phyloP scores from a whole-genome alignment of 2,113 vertebrate genomes.

The Tursiops truncatus region DNA sequence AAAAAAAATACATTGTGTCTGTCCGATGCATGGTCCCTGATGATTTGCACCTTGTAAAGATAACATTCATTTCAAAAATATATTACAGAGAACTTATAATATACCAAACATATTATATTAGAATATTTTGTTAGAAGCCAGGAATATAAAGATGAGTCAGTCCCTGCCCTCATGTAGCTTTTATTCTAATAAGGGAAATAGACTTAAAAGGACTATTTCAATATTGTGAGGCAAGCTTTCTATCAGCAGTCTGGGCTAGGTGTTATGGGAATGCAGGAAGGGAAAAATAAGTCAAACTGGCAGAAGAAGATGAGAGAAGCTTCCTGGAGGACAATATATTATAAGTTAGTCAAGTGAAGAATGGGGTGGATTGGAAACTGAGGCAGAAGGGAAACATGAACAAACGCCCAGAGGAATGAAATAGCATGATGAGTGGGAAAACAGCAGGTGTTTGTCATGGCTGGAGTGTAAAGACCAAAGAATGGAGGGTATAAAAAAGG shows the following conservation, averaged over 20 bases:
- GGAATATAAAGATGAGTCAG: neutral
- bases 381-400: neutral
- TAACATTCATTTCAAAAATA: constrained; percentile 13
- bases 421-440: neutral
- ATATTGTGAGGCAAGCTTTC: neutral
- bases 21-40: neutral
- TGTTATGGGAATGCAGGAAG: neutral
- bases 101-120: neutral
- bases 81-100: neutral
- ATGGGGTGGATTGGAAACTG: neutral
- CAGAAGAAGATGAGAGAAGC: neutral
- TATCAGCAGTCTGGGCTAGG: neutral
- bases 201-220: neutral
- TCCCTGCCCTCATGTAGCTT: neutral
- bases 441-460: neutral
- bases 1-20: neutral
- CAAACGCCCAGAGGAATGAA: neutral
- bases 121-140: neutral
- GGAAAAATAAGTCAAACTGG: neutral
- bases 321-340: neutral
- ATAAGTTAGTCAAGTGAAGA: neutral
- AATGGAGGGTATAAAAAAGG: too few species aligned
- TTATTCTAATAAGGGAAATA: neutral
- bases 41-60: neutral
- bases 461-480: neutral